These are phyloP conservation scores for Phylloscopus whistleri DNA, from an alignment of 2,113 vertebrate genomes.

Conservation along the genomic window DNA sequence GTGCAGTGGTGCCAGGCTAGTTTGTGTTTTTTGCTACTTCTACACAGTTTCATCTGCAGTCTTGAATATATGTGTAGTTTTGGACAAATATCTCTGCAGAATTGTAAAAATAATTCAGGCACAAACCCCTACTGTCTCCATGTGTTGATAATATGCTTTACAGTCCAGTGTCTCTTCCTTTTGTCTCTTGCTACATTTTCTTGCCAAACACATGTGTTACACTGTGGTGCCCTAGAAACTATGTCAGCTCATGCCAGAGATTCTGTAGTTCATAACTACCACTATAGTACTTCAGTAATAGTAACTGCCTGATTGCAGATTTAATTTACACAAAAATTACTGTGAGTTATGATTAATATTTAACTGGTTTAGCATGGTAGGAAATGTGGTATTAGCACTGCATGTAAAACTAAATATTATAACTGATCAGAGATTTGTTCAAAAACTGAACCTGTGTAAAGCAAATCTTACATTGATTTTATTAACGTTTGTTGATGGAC, in stretches of 20 bases:
- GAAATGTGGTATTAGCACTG: not conserved
- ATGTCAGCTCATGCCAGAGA: not conserved
- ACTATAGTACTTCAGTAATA: not conserved
- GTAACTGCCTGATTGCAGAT: not conserved
- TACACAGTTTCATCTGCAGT: not conserved
- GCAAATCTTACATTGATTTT: conserved; percentile 59
- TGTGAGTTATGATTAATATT: not conserved
- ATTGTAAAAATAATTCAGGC: not conserved
- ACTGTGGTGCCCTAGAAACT: not conserved
- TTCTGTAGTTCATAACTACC: not conserved
- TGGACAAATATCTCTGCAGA: not conserved
- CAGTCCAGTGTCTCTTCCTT: not conserved
- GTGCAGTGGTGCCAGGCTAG: not conserved
- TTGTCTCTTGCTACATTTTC: not conserved
- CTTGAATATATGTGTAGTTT: not conserved
- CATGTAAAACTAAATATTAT: not conserved
- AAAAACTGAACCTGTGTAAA: conserved; percentile 56
- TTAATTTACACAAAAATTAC: not conserved
- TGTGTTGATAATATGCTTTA: not conserved
- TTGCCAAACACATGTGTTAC: not conserved
- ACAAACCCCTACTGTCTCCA: not conserved
- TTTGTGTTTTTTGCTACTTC: not conserved
- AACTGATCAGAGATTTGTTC: conserved; percentile 57
- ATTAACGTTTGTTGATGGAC: conserved; percentile 29
- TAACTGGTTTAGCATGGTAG: not conserved